These are phyloP conservation scores for Anas platyrhynchos DNA, from an alignment of 2,113 vertebrate genomes.

Conservation along the genomic window DNA sequence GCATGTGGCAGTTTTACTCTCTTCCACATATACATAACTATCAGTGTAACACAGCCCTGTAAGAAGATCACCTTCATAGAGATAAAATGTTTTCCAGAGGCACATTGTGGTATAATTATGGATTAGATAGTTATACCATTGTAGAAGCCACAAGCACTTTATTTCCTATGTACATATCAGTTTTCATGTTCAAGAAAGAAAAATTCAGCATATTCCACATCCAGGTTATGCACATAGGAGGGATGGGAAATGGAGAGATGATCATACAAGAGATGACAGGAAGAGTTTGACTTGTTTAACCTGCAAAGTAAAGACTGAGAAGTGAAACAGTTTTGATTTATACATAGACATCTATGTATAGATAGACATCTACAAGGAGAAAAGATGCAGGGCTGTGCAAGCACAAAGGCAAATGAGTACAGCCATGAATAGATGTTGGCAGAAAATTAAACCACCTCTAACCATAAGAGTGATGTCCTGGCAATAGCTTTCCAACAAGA, in stretches of 20 bases:
- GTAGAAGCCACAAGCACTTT: background rate
- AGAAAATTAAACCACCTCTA: background rate
- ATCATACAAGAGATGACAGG: background rate
- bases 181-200: background rate
- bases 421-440: background rate
- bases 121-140: background rate
- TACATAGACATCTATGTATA: background rate
- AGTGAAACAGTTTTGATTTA: background rate
- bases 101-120: background rate
- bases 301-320: background rate
- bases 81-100: background rate
- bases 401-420: background rate
- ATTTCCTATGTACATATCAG: background rate
- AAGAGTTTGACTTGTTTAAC: background rate
- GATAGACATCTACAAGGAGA: background rate
- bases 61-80: background rate
- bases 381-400: background rate
- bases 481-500: background rate
- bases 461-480: background rate
- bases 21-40: background rate
- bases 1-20: background rate
- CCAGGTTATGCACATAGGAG: background rate
- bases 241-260: background rate
- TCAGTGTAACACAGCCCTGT: background rate
- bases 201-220: background rate